Evolutionary conservation across 2,113 vertebrate genomes (phyloP).

Genomic region (Cephalopterus ornatus): DNA sequence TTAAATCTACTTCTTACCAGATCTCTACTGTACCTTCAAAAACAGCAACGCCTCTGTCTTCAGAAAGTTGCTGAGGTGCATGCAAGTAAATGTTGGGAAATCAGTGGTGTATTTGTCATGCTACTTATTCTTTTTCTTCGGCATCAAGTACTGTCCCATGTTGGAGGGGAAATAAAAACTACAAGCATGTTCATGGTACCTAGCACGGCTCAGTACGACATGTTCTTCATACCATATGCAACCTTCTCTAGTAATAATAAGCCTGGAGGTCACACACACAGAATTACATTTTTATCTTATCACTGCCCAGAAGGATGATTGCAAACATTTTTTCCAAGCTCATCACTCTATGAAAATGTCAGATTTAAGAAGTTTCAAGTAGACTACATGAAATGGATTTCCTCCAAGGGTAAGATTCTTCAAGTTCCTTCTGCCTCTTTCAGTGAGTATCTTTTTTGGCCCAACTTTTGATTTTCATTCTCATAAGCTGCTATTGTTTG

Average conservation of each 20-base stretch:
- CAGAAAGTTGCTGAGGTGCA: background rate
- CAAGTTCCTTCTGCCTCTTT: background rate
- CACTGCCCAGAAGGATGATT: background rate
- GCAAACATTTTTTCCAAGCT: background rate
- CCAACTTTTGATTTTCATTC: background rate
- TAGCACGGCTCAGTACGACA: accelerated
- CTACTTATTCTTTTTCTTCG: background rate
- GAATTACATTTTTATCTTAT: background rate
- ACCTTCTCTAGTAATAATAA: background rate
- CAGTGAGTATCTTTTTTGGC: background rate
- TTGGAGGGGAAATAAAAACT: background rate
- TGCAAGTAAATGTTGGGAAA: background rate
- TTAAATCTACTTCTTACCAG: background rate
- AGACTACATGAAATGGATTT: background rate
- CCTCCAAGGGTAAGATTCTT: background rate
- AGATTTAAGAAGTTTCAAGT: background rate
- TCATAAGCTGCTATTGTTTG: background rate
- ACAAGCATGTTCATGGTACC: background rate
- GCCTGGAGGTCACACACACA: background rate
- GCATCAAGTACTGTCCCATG: background rate
- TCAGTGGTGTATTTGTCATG: accelerated
- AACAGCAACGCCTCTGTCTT: background rate
- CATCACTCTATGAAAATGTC: background rate
- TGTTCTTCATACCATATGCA: background rate
- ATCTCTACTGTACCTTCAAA: background rate